These are phyloP conservation scores for Lamellibrachia luymesi DNA, from an alignment of 1,140 invertebrate species.

Conservation along the genomic window DNA sequence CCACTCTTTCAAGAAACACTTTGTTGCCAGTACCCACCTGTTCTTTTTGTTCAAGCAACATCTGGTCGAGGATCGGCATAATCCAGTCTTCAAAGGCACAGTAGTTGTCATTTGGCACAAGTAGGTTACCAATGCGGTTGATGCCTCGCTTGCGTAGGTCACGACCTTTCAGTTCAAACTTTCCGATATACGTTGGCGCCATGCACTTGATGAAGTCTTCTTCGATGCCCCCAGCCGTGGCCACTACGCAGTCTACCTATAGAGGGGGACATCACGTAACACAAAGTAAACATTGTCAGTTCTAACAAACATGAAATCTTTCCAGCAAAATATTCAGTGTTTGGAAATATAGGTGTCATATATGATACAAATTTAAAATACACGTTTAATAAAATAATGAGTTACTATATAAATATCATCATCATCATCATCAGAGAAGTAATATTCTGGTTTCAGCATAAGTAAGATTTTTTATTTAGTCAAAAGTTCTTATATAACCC, in stretches of 20 bases:
- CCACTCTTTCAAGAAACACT: background rate
- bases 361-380: background rate
- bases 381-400: background rate
- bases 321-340: too few species aligned
- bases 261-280: slow-evolving; percentile 4
- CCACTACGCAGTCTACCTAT: slow-evolving; percentile 92
- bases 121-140: slow-evolving; percentile 95
- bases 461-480: too few species aligned
- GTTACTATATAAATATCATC: too few species aligned
- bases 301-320: too few species aligned
- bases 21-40: slow-evolving; percentile 35
- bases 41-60: slow-evolving; percentile 84
- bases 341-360: background rate
- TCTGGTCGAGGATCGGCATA: slow-evolving; percentile 87
- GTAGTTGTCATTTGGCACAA: slow-evolving; percentile 99
- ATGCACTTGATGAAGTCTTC: slow-evolving; percentile 99
- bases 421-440: too few species aligned
- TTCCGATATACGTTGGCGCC: slow-evolving; percentile 88
- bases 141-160: slow-evolving; percentile 81
- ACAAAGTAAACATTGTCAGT: background rate
- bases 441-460: too few species aligned
- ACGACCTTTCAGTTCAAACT: slow-evolving; percentile 77
- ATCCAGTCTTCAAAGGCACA: slow-evolving; percentile 98
- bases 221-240: slow-evolving; percentile 96
- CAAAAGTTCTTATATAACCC: too few species aligned